Evolutionary conservation across 2,113 vertebrate species (phyloP).

Genomic region (Plectropomus leopardus): DNA sequence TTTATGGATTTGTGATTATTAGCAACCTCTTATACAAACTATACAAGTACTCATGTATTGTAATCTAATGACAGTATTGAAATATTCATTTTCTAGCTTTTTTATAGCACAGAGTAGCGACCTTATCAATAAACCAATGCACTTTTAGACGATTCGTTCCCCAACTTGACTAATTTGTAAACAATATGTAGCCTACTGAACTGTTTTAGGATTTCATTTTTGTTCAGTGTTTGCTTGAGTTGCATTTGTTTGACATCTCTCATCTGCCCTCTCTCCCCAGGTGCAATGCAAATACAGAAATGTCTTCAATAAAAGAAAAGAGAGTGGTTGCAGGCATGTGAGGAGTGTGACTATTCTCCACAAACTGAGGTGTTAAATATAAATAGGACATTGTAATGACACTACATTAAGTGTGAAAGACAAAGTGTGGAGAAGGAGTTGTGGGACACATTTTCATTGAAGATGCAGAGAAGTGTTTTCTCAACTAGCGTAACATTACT

Average conservation of each 20-base stretch:
- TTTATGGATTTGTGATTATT: background rate
- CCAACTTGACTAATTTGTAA: background rate
- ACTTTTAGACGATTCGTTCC: background rate
- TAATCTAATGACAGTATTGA: background rate
- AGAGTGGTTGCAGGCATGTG: background rate
- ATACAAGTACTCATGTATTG: background rate
- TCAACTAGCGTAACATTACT: slow-evolving; percentile 43
- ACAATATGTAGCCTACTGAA: background rate
- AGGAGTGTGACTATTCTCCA: background rate
- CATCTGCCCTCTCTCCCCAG: background rate
- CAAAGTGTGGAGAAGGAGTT: slow-evolving; percentile 2
- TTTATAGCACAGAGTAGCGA: no score
- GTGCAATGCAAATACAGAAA: slow-evolving; percentile 17
- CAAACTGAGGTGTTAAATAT: slow-evolving; percentile 9
- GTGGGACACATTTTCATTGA: slow-evolving; percentile 23
- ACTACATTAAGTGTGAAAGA: slow-evolving; percentile 34
- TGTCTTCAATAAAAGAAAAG: slow-evolving; percentile 7
- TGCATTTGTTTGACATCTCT: background rate
- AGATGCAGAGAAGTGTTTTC: slow-evolving; percentile 36
- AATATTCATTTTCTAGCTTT: background rate
- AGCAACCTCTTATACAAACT: background rate
- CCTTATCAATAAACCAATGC: background rate
- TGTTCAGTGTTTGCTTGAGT: background rate
- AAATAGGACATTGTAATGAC: slow-evolving; percentile 33
- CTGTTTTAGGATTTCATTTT: background rate